A percentile compares a stretch with the other conserved stretches of the same genome.
phyloP scores from a whole-genome alignment of 2,888 invertebrate genomes.

The Tinea trinotella region DNA sequence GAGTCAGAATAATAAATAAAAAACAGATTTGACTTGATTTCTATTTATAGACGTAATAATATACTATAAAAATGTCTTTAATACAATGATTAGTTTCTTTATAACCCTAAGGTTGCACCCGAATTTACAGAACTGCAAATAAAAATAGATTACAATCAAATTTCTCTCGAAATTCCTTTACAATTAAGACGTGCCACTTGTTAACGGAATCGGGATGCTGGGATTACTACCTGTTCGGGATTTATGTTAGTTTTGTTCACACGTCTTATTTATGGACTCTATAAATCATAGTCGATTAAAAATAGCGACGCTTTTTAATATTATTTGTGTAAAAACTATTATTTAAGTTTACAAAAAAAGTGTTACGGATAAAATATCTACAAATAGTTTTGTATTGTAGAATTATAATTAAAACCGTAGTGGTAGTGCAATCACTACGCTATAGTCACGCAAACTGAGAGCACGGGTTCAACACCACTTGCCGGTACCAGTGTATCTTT shows the following conservation, averaged over 20 bases:
- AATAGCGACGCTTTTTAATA: not conserved
- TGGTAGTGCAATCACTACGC: too few species aligned
- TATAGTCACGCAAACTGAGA: too few species aligned
- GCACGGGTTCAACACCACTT: too few species aligned
- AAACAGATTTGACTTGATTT: too few species aligned
- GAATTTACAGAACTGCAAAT: not conserved
- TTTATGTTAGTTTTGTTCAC: constrained; percentile 7
- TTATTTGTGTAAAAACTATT: not conserved
- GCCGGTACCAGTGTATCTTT: too few species aligned
- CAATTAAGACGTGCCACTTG: constrained; percentile 4
- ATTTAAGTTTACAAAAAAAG: too few species aligned
- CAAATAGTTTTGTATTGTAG: too few species aligned
- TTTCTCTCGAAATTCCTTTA: not conserved
- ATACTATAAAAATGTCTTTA: too few species aligned
- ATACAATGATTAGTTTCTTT: not conserved
- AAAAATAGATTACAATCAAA: constrained; percentile 5
- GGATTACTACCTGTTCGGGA: constrained; percentile 5
- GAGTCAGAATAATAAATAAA: too few species aligned
- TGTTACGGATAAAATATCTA: too few species aligned
- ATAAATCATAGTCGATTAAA: constrained; percentile 1
- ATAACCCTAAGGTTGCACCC: not conserved
- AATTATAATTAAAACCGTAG: too few species aligned
- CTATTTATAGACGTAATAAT: too few species aligned
- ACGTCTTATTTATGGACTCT: not conserved
- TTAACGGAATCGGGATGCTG: not conserved